Conservation (phyloP, 2,888 invertebrate genomes). For the Brachylomia viminalis region DNA sequence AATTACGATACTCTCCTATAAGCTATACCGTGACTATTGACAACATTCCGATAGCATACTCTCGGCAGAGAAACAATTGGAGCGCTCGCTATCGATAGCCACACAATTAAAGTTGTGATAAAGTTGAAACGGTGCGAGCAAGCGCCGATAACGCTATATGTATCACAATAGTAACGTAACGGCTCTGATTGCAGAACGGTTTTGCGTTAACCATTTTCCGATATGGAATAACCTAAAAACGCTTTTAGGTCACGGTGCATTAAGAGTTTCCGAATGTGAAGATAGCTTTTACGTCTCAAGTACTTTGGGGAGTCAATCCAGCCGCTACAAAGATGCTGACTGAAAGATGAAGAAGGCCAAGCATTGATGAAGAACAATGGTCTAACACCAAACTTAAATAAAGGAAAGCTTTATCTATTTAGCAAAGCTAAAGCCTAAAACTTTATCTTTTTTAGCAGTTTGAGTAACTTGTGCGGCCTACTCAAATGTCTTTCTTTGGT, state of each 20-base stretch:
- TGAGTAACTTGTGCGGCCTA: too few relatives aligned
- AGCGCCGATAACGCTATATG: constrained; percentile 33
- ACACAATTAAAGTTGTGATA: constrained; percentile 60
- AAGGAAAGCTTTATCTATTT: background rate
- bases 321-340: background rate
- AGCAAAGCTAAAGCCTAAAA: too few relatives aligned
- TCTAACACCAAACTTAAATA: background rate
- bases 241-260: constrained; percentile 23
- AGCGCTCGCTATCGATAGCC: constrained; percentile 44
- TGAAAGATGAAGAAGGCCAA: background rate
- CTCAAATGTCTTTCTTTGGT: too few relatives aligned
- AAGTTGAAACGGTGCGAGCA: constrained; percentile 30
- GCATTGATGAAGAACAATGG: background rate
- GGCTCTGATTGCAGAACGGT: constrained; percentile 16
- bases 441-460: too few relatives aligned
- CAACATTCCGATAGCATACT: constrained; percentile 43
- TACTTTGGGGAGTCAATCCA: background rate
- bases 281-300: background rate
- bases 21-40: constrained; percentile 14
- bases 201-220: constrained; percentile 25
- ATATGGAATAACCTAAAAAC: constrained; percentile 25
- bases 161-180: constrained; percentile 13
- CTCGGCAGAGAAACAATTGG: constrained; percentile 56
- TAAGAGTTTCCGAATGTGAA: background rate
- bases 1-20: constrained; percentile 17